Conservation (phyloP, 2,797 vertebrate species). For the Schizothorax lantsangensis region DNA sequence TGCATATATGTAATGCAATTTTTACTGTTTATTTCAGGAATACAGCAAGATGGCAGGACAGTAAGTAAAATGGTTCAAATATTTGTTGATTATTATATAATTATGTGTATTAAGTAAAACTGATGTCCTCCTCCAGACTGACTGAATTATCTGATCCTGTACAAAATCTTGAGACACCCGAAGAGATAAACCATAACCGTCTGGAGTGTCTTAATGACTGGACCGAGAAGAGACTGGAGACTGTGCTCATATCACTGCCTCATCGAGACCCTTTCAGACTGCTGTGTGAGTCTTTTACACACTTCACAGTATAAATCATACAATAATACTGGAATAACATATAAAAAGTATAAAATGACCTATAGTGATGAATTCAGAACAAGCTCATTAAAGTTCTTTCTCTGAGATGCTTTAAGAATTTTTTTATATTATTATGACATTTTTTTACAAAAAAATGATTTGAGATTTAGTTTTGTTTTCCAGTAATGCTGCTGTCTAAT, state of each 20-base stretch:
- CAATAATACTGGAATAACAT: background rate
- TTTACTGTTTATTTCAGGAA: conserved; percentile 69
- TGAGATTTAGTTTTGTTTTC: background rate
- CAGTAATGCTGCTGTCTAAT: background rate
- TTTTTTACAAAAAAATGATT: too few relatives aligned
- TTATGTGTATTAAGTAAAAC: background rate
- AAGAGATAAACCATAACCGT: conserved; percentile 70
- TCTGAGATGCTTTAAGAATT: background rate
- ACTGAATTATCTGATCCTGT: conserved; percentile 51
- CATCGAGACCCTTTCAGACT: conserved; percentile 76
- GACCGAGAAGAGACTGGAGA: conserved; percentile 74
- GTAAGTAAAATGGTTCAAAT: conserved; percentile 68
- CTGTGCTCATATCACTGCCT: conserved; percentile 67
- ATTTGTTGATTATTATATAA: background rate
- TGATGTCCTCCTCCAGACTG: conserved; percentile 58
- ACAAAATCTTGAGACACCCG: conserved; percentile 63
- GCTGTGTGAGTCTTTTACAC: conserved; percentile 71
- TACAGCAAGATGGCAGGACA: conserved; percentile 74
- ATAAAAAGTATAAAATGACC: background rate
- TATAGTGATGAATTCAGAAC: background rate
- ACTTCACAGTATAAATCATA: background rate
- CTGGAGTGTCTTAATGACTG: conserved; percentile 75
- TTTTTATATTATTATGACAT: too few relatives aligned
- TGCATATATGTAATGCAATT: background rate
- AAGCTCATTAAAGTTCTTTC: background rate